These are phyloP conservation scores for Saxidomus purpurata DNA, from an alignment of 1,140 invertebrate genomes.

Conservation along the genomic window DNA sequence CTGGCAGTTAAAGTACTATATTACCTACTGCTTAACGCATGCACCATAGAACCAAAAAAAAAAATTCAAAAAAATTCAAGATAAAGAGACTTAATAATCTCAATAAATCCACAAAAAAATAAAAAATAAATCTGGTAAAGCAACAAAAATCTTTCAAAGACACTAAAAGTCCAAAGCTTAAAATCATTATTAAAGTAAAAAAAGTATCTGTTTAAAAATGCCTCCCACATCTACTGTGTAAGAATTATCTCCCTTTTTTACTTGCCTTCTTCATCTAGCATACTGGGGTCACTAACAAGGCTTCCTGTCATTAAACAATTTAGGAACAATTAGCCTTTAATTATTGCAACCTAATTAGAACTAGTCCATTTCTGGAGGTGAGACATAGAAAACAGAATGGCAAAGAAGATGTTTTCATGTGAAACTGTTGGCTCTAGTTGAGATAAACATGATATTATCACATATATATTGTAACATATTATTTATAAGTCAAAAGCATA, in stretches of 20 bases:
- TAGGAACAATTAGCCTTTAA: conserved; percentile 5
- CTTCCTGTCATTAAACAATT: conserved; percentile 16
- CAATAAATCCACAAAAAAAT: no score
- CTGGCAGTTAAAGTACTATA: background rate
- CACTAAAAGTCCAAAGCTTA: background rate
- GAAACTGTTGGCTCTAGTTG: background rate
- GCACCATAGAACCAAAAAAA: no score
- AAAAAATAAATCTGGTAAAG: no score
- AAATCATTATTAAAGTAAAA: background rate
- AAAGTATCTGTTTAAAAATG: background rate
- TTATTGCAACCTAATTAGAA: no score
- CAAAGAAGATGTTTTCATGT: background rate
- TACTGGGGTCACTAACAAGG: background rate
- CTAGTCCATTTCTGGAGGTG: no score
- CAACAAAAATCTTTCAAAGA: background rate
- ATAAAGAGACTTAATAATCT: no score
- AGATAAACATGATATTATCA: no score
- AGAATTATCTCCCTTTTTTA: background rate
- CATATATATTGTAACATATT: no score
- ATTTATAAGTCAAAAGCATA: no score
- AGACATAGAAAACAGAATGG: no score
- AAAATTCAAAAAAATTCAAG: no score
- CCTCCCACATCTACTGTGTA: background rate
- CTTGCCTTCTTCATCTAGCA: conserved; percentile 13
- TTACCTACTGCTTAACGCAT: no score